phyloP scores from a whole-genome alignment of 2,113 vertebrate species.

The Alethe diademata region DNA sequence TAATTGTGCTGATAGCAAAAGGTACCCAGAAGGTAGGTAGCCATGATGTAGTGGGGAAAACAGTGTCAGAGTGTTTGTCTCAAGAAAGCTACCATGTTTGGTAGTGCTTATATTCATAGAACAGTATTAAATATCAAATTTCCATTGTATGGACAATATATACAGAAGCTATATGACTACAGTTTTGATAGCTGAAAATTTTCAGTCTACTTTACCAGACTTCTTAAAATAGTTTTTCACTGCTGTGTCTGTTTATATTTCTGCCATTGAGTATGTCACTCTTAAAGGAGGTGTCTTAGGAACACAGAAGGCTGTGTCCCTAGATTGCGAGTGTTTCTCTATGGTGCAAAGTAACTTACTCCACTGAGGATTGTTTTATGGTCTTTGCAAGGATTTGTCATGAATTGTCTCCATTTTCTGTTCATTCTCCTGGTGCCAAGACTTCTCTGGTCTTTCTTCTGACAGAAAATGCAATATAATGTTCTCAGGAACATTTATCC shows the following conservation, averaged over 20 bases:
- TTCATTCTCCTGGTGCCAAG: not conserved
- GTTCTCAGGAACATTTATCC: not conserved
- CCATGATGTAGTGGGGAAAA: not conserved
- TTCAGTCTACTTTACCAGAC: not conserved
- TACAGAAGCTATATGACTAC: not conserved
- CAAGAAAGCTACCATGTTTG: not conserved
- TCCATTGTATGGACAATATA: not conserved
- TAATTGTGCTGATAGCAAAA: not conserved
- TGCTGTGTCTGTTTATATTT: not conserved
- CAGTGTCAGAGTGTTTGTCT: not conserved
- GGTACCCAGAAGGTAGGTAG: not conserved
- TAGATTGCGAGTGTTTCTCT: accelerated
- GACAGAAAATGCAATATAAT: not conserved
- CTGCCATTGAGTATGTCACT: not conserved
- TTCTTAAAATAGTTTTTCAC: not conserved
- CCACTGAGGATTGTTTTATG: not conserved
- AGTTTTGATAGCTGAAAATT: not conserved
- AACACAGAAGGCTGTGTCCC: not conserved
- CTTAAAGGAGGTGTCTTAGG: not conserved
- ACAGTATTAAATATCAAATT: not conserved
- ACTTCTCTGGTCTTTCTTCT: not conserved
- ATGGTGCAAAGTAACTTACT: not conserved
- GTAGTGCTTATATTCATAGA: not conserved
- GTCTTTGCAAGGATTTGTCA: not conserved
- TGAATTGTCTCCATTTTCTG: not conserved